Conservation (phyloP, 2,797 vertebrate species). For the Alcedo atthis region DNA sequence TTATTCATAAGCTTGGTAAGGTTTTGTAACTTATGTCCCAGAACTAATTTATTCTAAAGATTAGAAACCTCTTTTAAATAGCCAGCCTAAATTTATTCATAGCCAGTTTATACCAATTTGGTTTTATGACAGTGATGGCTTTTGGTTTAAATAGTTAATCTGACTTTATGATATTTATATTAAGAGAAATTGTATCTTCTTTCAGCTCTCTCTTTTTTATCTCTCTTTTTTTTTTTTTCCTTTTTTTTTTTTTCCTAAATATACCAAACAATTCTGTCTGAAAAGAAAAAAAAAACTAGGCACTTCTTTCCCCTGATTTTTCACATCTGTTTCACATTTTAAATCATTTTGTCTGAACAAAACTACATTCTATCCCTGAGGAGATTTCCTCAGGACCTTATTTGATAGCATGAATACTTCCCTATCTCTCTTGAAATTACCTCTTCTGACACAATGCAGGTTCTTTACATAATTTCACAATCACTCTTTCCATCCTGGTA, state of each 20-base stretch:
- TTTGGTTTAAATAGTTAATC: neutral
- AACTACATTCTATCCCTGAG: neutral
- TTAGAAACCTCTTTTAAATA: neutral
- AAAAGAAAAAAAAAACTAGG: neutral
- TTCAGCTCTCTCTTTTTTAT: neutral
- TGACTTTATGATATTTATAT: neutral
- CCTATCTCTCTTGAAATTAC: slow-evolving; percentile 28
- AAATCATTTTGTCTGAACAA: slow-evolving; percentile 11
- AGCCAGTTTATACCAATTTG: neutral
- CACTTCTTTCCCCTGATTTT: neutral
- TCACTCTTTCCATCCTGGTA: slow-evolving; percentile 36
- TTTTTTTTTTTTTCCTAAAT: rapidly evolving
- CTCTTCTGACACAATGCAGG: neutral
- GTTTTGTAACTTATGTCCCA: neutral
- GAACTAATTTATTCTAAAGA: neutral
- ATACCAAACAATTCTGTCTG: neutral
- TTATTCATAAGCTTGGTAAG: neutral
- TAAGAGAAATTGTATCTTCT: neutral
- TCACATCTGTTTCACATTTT: slow-evolving; percentile 24
- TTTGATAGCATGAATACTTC: neutral
- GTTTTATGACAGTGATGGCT: neutral
- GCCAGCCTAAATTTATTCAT: neutral
- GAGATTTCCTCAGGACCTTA: slow-evolving; percentile 30
- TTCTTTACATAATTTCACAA: slow-evolving; percentile 42
- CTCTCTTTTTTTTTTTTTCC: too few species aligned